phyloP scores from a whole-genome alignment of 2,113 vertebrate species.

The Psittacara wagleri region DNA sequence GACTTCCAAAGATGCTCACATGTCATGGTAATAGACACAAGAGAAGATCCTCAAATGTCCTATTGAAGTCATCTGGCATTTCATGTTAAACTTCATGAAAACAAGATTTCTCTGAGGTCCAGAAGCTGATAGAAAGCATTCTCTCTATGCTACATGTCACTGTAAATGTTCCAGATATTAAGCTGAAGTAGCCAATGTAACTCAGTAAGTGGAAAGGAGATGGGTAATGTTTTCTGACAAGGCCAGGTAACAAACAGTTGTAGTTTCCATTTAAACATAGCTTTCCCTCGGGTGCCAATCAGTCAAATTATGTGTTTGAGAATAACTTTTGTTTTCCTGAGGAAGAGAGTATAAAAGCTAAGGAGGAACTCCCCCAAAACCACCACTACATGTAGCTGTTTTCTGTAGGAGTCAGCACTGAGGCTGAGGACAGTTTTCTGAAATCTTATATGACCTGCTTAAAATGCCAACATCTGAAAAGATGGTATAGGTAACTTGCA shows the following conservation, averaged over 20 bases:
- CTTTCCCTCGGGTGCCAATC: neutral
- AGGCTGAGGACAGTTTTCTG: neutral
- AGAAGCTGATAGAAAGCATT: neutral
- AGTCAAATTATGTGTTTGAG: neutral
- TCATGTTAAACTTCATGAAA: neutral
- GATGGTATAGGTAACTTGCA: neutral
- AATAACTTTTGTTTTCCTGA: neutral
- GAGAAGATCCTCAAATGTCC: neutral
- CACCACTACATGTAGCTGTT: neutral
- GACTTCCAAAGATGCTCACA: fast-evolving
- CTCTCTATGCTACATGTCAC: neutral
- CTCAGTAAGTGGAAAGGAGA: neutral
- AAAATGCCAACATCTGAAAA: neutral
- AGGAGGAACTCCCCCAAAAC: neutral
- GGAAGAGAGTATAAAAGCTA: neutral
- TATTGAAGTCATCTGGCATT: neutral
- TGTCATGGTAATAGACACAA: neutral
- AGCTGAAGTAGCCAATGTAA: neutral
- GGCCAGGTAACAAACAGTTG: neutral
- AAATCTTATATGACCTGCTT: neutral
- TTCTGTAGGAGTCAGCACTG: neutral
- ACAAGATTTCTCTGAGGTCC: neutral
- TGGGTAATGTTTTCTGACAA: neutral
- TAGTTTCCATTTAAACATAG: neutral
- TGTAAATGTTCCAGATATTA: neutral